Base-by-base conservation (phyloP, 1,140 invertebrate species). In the Drosophila micromelanica region DNA sequence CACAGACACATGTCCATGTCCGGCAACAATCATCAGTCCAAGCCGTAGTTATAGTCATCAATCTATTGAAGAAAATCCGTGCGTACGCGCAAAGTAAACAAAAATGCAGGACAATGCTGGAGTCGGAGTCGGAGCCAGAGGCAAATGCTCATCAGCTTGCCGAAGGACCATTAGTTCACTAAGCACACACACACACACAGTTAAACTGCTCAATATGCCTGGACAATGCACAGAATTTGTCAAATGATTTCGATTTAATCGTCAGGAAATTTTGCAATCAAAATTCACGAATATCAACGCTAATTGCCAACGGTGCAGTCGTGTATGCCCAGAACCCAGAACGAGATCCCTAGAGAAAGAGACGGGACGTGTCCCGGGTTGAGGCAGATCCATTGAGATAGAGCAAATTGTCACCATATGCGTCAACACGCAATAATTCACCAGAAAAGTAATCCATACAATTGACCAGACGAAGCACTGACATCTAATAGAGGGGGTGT, bases 401-500 rank as follows among this genome's bases (percentile, higher is more conserved):
- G 51, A 68, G 71, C 62, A 92, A 92, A 91, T 92, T 92, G 87
- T 90, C 90, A 92, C 87, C 91, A 92, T 92, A 92, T 92, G 91
- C 91, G 91, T 91, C 91, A 92, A 92, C 91, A 92, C 91, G 90
- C 91, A 92, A 92, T 92, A 92, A 92, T 90, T 92, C 91, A 92
- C 91, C 91, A 92, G 91, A 92, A 91, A 90, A 92, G 87, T 90
- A 91, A 91, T 92, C 80, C 90, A 91, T 90, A 91, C 91, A 90
- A 92, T 92, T 91, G 90, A 89, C 89, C 89, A 92, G 64, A 75
- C 80, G 64, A 82, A 75, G 69, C 67, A 63, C 72, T 57, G 56
- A 68, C 62, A 40, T 56, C 80, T 91, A 86, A 91, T 91, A 70
- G 69, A 55, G 67, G 69, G 90, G 90, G 90, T 85, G 80, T 85